Percentiles rank a stretch among this genome's conserved stretches.
phyloP scores from a whole-genome alignment of 2,888 invertebrate species.

The Elegia similella region DNA sequence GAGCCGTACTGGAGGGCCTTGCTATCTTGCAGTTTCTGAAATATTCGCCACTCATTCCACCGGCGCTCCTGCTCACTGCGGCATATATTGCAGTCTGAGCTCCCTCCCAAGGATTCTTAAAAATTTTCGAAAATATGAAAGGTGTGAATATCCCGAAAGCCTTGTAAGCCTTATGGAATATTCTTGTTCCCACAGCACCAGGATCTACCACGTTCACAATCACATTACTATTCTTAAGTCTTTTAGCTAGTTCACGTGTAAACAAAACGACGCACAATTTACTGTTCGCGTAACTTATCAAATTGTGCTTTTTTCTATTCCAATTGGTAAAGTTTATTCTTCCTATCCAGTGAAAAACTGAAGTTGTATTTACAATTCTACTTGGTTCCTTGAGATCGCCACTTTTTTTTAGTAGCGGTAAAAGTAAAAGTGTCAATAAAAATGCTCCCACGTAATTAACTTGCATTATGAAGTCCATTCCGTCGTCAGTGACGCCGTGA shows the following conservation, averaged over 20 bases:
- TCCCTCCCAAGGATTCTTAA: slow-evolving; percentile 89
- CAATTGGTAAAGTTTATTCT: slow-evolving; percentile 86
- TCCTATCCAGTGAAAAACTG: slow-evolving; percentile 86
- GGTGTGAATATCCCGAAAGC: slow-evolving; percentile 77
- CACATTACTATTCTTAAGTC: slow-evolving; percentile 83
- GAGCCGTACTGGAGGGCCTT: slow-evolving; percentile 79
- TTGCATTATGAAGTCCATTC: no score
- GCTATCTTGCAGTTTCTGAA: slow-evolving; percentile 88
- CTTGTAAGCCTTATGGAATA: slow-evolving; percentile 79
- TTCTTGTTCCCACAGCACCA: slow-evolving; percentile 90
- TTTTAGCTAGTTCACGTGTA: slow-evolving; percentile 86
- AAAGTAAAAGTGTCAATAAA: slow-evolving; percentile 92
- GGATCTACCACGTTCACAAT: slow-evolving; percentile 92
- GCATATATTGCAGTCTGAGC: slow-evolving; percentile 90
- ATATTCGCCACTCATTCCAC: slow-evolving; percentile 86
- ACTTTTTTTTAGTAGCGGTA: slow-evolving; percentile 86
- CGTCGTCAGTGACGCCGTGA: no score
- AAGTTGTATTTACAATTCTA: slow-evolving; percentile 90
- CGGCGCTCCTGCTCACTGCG: slow-evolving; percentile 86
- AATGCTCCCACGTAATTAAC: slow-evolving; percentile 74
- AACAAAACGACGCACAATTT: slow-evolving; percentile 89
- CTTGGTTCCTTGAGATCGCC: slow-evolving; percentile 81
- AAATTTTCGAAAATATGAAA: slow-evolving; percentile 84
- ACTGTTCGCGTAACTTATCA: slow-evolving; percentile 78
- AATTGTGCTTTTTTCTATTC: slow-evolving; percentile 80